phyloP scores from a whole-genome alignment of 2,888 invertebrate genomes.

The Tholera decimalis region DNA sequence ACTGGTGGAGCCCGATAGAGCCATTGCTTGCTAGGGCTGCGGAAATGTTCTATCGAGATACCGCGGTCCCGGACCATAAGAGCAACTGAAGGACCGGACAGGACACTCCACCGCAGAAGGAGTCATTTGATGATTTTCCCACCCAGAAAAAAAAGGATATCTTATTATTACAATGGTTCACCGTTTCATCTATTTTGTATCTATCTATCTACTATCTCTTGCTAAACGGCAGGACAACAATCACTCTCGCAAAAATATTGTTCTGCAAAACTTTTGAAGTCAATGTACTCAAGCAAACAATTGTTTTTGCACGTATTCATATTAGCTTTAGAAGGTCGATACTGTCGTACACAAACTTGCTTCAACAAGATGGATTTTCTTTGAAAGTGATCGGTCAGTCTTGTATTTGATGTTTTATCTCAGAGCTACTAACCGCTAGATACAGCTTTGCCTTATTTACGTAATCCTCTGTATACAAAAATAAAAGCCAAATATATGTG shows the following conservation, averaged over 20 bases:
- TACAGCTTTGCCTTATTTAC: slow-evolving; percentile 28
- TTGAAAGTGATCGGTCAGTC: slow-evolving; percentile 40
- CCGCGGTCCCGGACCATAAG: too few species aligned
- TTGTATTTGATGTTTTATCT: slow-evolving; percentile 43
- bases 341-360: slow-evolving; percentile 33
- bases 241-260: neutral
- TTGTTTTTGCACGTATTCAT: slow-evolving; percentile 33
- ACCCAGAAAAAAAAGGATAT: too few species aligned
- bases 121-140: too few species aligned
- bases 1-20: too few species aligned
- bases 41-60: too few species aligned
- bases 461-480: slow-evolving; percentile 18
- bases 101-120: too few species aligned
- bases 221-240: too few species aligned
- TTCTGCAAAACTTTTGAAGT: slow-evolving; percentile 20
- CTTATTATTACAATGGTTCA: too few species aligned
- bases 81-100: too few species aligned
- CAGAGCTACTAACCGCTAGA: slow-evolving; percentile 5
- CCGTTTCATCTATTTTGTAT: too few species aligned
- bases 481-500: slow-evolving; percentile 23
- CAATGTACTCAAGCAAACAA: slow-evolving; percentile 3
- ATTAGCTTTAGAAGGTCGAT: slow-evolving; percentile 38
- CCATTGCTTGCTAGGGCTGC: too few species aligned
- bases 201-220: too few species aligned
- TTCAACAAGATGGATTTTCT: slow-evolving; percentile 27